Percentiles rank a stretch among this genome's conserved stretches.
These are phyloP conservation scores for Crocuta crocuta DNA, from an alignment of 2,113 vertebrate species.

Conservation along the genomic window DNA sequence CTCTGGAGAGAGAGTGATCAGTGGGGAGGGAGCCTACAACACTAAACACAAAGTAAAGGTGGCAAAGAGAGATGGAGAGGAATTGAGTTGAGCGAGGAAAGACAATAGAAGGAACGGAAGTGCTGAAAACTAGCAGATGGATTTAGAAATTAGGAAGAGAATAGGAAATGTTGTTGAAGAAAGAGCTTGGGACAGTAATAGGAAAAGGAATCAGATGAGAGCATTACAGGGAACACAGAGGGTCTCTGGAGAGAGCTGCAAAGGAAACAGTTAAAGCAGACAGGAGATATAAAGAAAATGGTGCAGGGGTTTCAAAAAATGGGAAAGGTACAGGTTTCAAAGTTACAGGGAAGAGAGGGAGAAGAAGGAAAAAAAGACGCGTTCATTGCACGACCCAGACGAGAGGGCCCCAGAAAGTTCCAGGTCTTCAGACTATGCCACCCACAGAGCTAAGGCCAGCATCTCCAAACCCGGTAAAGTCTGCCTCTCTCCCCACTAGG, in stretches of 20 bases:
- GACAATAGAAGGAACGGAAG: not conserved
- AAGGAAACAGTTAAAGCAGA: not conserved
- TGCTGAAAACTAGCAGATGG: not conserved
- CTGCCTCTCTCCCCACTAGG: not conserved
- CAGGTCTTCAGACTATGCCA: not conserved
- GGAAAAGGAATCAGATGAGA: not conserved
- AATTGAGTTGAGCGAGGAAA: conserved; percentile 20
- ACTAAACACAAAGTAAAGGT: not conserved
- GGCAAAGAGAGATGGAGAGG: not conserved
- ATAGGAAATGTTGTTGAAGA: not conserved
- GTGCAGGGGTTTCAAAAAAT: not conserved
- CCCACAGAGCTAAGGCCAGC: not conserved
- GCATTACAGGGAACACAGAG: not conserved
- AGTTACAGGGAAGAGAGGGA: not conserved
- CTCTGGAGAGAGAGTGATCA: not conserved
- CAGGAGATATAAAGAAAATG: not conserved
- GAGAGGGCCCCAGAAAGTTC: not conserved
- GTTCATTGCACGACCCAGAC: not conserved
- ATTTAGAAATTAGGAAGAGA: not conserved
- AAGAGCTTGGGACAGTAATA: not conserved
- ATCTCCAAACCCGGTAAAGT: not conserved
- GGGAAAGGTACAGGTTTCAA: not conserved
- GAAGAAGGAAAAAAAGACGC: not conserved
- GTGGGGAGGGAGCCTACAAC: not conserved
- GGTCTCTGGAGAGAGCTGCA: not conserved